phyloP scores from a whole-genome alignment of 2,113 vertebrate genomes.

The Tragelaphus scriptus region DNA sequence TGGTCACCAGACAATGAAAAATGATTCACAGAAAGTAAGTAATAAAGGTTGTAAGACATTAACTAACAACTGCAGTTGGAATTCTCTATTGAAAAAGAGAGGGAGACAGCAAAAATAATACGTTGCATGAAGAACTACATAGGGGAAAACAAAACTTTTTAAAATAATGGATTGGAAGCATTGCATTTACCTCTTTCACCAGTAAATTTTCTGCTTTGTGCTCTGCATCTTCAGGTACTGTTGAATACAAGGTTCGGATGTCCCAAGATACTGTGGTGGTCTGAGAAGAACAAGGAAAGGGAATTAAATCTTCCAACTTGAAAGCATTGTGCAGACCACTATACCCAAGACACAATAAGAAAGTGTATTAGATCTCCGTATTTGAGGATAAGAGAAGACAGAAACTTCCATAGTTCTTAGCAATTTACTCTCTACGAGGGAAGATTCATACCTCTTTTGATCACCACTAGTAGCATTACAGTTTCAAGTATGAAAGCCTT shows the following conservation, averaged over 20 bases:
- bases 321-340: neutral
- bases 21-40: neutral
- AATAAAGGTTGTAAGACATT: neutral
- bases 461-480: neutral
- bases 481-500: neutral
- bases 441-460: neutral
- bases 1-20: neutral
- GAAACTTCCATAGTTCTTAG: neutral
- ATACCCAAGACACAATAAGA: neutral
- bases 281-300: slow-evolving; percentile 75
- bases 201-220: slow-evolving; percentile 92
- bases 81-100: neutral
- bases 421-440: neutral
- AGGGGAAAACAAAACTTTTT: neutral
- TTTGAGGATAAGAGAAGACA: neutral
- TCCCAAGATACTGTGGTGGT: slow-evolving; percentile 91
- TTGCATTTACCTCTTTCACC: slow-evolving; percentile 92
- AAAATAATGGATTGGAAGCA: neutral
- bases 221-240: slow-evolving; percentile 93
- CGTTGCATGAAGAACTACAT: neutral
- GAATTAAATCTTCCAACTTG: neutral
- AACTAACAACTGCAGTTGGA: neutral
- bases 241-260: slow-evolving; percentile 90
- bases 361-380: neutral
- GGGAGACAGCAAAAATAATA: neutral